Percentiles rank a stretch among this genome's conserved stretches.
These are phyloP conservation scores for Dasyornis broadbenti DNA, from an alignment of 2,113 vertebrate genomes.

Conservation along the genomic window DNA sequence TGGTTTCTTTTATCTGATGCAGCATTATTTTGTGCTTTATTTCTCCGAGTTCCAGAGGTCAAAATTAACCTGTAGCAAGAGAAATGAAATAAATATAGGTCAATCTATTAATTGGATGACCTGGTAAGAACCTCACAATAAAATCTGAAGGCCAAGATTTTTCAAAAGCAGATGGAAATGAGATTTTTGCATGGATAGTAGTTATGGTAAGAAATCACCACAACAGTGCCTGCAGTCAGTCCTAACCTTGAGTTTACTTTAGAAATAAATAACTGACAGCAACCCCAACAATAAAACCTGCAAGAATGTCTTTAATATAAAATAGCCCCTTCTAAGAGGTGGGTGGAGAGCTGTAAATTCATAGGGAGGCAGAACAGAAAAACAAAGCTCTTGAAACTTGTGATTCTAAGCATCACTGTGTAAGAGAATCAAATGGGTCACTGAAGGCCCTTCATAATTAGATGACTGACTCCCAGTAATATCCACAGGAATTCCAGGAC, in stretches of 20 bases:
- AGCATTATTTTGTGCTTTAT: constrained; percentile 14
- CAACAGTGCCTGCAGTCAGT: constrained; percentile 17
- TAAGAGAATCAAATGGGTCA: background rate
- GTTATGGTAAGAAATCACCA: background rate
- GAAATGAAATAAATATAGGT: constrained; percentile 14
- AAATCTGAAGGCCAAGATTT: background rate
- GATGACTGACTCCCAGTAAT: background rate
- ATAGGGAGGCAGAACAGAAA: background rate
- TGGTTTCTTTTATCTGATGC: background rate
- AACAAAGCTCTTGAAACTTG: background rate
- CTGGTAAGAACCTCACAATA: background rate
- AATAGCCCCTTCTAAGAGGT: background rate
- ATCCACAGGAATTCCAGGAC: constrained; percentile 48
- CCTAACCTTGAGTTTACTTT: constrained; percentile 57
- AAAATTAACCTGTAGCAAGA: constrained; percentile 38
- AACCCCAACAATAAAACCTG: constrained; percentile 28
- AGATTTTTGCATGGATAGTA: background rate
- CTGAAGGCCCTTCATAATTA: constrained; percentile 43
- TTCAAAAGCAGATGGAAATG: constrained; percentile 1
- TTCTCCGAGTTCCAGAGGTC: constrained; percentile 34
- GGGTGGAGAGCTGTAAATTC: background rate
- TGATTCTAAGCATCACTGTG: background rate
- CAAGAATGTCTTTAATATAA: constrained; percentile 4
- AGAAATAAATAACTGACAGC: constrained; percentile 40
- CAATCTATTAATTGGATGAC: background rate